phyloP scores from a whole-genome alignment of 2,888 invertebrate genomes.

The Zaprionus bogoriensis region DNA sequence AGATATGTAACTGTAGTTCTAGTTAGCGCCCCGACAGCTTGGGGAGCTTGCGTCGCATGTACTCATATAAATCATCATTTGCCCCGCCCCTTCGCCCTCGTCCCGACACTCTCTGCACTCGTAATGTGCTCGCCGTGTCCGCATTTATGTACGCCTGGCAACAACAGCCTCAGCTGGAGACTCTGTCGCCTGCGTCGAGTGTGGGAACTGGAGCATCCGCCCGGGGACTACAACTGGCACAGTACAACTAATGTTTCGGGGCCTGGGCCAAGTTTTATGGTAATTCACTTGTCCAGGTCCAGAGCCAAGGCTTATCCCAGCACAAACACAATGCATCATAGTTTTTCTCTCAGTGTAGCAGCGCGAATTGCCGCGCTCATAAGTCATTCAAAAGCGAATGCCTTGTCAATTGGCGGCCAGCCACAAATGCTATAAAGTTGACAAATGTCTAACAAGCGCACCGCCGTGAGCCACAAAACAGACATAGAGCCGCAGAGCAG shows the following conservation, averaged over 20 bases:
- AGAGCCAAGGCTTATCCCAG: not conserved
- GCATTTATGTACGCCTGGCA: constrained; percentile 35
- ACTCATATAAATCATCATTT: constrained; percentile 74
- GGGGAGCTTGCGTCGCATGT: not conserved
- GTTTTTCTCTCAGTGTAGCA: not conserved
- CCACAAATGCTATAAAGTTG: constrained; percentile 74
- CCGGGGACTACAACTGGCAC: no score
- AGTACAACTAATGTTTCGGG: constrained; percentile 18
- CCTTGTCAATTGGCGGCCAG: constrained; percentile 71
- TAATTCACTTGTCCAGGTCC: constrained; percentile 25
- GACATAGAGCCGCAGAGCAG: constrained; percentile 2
- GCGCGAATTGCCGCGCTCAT: constrained; percentile 18
- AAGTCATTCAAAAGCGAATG: constrained; percentile 55
- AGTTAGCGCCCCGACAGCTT: no score
- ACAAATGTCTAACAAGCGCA: constrained; percentile 69
- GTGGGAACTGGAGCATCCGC: constrained; percentile 20
- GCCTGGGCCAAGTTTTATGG: constrained; percentile 30
- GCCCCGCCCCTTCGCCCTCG: constrained; percentile 24
- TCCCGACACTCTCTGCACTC: constrained; percentile 34
- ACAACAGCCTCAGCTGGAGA: not conserved
- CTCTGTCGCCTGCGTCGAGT: no score
- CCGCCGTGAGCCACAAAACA: not conserved
- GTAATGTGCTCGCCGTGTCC: constrained; percentile 41
- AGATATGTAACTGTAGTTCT: no score
- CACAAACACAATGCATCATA: not conserved